These are phyloP conservation scores for Crotophaga sulcirostris DNA, from an alignment of 2,113 vertebrate genomes.

Conservation along the genomic window DNA sequence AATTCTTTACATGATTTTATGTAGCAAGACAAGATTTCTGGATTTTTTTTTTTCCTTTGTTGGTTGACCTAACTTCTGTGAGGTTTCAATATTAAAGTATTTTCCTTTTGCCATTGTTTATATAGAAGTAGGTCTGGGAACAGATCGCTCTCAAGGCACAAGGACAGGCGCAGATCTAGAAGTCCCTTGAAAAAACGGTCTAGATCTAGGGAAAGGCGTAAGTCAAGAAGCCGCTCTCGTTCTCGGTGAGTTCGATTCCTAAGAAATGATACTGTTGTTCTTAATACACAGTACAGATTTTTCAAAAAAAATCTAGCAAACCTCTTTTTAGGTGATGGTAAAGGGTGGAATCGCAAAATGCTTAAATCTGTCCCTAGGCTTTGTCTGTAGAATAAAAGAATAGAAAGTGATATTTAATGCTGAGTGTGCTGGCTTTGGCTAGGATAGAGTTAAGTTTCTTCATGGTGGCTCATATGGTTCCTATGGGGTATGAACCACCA, in stretches of 20 bases:
- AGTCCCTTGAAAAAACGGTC: conserved; percentile 84
- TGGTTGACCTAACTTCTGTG: neutral
- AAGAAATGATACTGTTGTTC: neutral
- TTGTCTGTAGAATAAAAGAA: neutral
- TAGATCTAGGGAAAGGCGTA: conserved; percentile 84
- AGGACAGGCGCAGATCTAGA: conserved; percentile 81
- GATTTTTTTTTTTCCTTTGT: rapidly evolving
- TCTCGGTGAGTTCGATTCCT: conserved; percentile 72
- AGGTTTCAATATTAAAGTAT: neutral
- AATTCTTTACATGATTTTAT: neutral
- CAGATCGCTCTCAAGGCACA: conserved; percentile 77
- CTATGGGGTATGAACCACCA: neutral
- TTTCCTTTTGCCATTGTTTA: neutral
- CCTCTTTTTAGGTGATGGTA: neutral
- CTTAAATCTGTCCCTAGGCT: neutral
- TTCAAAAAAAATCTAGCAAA: neutral
- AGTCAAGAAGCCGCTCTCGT: conserved; percentile 84
- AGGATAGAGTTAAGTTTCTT: neutral
- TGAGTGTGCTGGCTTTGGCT: neutral
- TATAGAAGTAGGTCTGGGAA: conserved; percentile 80
- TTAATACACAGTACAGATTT: neutral
- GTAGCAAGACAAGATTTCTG: neutral
- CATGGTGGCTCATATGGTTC: neutral
- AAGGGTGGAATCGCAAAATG: neutral
- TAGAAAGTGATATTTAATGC: neutral